phyloP scores from a whole-genome alignment of 2,888 invertebrate species.

The Marronus borbonicus region DNA sequence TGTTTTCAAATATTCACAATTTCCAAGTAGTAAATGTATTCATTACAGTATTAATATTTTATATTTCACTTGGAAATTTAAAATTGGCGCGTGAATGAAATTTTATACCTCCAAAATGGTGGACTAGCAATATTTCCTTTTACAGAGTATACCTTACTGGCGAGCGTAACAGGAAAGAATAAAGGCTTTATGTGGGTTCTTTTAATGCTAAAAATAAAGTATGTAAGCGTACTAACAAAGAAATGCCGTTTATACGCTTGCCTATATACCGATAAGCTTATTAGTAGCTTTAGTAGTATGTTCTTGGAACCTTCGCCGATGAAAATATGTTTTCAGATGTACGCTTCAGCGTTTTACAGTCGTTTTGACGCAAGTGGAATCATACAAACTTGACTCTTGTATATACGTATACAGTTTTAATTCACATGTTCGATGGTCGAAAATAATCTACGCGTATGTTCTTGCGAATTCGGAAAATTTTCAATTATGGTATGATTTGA shows the following conservation, averaged over 20 bases:
- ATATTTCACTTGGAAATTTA: no score
- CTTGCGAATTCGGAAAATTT: neutral
- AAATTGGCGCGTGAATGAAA: no score
- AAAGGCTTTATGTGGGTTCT: no score
- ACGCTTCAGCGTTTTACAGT: neutral
- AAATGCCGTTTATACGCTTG: neutral
- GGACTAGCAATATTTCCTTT: no score
- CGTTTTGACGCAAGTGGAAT: constrained; percentile 6
- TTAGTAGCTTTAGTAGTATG: neutral
- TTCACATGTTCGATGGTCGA: constrained; percentile 3
- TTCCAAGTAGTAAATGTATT: no score
- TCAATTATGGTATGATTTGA: neutral
- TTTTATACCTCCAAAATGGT: no score
- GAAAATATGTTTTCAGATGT: neutral
- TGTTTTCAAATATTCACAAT: no score
- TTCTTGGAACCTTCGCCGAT: neutral
- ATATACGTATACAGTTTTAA: neutral
- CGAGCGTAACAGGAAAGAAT: no score
- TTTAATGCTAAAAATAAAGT: no score
- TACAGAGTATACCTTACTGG: no score
- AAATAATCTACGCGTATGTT: neutral
- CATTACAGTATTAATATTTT: no score
- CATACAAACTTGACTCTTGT: neutral
- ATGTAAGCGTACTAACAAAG: neutral
- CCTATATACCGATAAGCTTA: neutral